Evolutionary conservation across 2,888 invertebrate species (phyloP).

Genomic region (Trissolcus brochymenae): DNA sequence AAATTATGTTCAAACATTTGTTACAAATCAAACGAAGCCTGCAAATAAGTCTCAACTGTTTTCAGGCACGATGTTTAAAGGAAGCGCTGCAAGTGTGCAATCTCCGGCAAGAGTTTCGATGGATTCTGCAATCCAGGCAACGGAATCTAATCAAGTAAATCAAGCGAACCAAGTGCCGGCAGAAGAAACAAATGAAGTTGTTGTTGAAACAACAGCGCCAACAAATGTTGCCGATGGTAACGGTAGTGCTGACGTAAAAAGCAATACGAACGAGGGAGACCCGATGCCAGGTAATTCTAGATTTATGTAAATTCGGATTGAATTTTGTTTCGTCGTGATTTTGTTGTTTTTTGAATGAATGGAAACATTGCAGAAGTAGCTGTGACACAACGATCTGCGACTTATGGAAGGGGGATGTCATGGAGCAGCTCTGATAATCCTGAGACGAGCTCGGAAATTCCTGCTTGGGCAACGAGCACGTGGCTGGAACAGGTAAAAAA

Average conservation of each 20-base stretch:
- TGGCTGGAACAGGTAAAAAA: slow-evolving; percentile 66
- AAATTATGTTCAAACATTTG: no score
- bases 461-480: slow-evolving; percentile 70
- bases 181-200: slow-evolving; percentile 49
- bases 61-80: slow-evolving; percentile 41
- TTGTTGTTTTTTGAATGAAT: no score
- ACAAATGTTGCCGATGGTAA: slow-evolving; percentile 9
- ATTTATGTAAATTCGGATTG: not conserved
- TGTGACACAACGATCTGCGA: slow-evolving; percentile 74
- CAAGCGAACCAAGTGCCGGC: slow-evolving; percentile 32
- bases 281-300: slow-evolving; percentile 52
- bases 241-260: slow-evolving; percentile 2
- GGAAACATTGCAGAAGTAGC: slow-evolving; percentile 57
- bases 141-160: slow-evolving; percentile 51
- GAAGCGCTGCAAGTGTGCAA: slow-evolving; percentile 34
- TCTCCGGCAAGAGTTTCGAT: slow-evolving; percentile 49
- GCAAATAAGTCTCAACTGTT: slow-evolving; percentile 15
- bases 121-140: slow-evolving; percentile 44
- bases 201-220: slow-evolving; percentile 36
- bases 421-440: slow-evolving; percentile 71
- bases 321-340: slow-evolving; percentile 8
- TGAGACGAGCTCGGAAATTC: slow-evolving; percentile 65
- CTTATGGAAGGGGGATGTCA: slow-evolving; percentile 78
- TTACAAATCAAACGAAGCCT: slow-evolving; percentile 2
- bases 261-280: slow-evolving; percentile 21